Evolutionary conservation across 1,140 invertebrate genomes (phyloP).

Genomic region (Drosophila pseudoobscura): DNA sequence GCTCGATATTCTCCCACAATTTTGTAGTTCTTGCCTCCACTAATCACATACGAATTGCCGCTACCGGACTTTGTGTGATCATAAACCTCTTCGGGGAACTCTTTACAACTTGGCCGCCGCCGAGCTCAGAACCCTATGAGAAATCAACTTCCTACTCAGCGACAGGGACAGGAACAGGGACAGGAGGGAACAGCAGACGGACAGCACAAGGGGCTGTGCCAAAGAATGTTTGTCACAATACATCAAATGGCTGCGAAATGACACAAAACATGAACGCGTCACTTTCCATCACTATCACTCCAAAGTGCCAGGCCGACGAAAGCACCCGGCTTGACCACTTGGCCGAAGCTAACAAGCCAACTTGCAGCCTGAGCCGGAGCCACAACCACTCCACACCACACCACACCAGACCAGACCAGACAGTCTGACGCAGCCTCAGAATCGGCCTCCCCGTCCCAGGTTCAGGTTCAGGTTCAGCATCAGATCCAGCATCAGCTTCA

Average conservation of each 20-base stretch:
- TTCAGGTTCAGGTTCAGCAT: not conserved
- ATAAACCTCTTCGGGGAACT: constrained; percentile 39
- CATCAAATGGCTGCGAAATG: constrained; percentile 79
- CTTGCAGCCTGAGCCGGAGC: not conserved
- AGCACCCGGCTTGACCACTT: constrained; percentile 15
- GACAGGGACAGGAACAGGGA: too few species aligned
- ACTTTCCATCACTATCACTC: constrained; percentile 83
- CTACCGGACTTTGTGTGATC: constrained; percentile 40
- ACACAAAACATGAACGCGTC: constrained; percentile 83
- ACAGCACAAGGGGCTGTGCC: constrained; percentile 26
- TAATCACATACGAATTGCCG: constrained; percentile 54
- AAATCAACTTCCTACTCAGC: constrained; percentile 21
- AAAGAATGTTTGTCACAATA: constrained; percentile 83
- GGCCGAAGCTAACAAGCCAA: constrained; percentile 21
- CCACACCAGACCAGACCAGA: constrained; percentile 46
- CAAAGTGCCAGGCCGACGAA: constrained; percentile 77
- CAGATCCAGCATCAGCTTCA: constrained; percentile 19
- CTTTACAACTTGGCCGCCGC: constrained; percentile 27
- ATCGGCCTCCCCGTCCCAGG: constrained; percentile 8
- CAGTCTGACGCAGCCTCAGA: constrained; percentile 61
- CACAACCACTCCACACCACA: not conserved
- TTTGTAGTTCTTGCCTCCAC: constrained; percentile 17
- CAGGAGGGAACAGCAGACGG: not conserved
- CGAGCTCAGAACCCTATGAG: constrained; percentile 18
- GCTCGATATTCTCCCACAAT: constrained; percentile 7